Percentiles rank a stretch among this genome's conserved stretches.
Conservation (phyloP, 2,888 invertebrate species). For the Drosophila bunnanda region DNA sequence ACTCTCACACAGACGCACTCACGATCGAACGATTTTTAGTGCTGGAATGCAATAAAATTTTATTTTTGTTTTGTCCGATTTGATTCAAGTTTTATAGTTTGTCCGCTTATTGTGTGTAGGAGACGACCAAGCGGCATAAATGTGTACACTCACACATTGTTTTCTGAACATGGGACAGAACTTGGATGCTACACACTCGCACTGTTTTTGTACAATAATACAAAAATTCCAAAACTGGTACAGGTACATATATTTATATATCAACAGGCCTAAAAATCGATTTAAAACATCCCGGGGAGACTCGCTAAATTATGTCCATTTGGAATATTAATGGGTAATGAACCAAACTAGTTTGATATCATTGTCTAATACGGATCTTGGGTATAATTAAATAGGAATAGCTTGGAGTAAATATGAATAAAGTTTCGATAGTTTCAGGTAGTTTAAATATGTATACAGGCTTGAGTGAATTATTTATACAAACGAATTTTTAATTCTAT, state of each 20-base stretch:
- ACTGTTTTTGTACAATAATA: conserved; percentile 23
- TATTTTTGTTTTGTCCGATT: conserved; percentile 79
- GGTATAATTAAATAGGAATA: conserved; percentile 13
- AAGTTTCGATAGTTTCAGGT: neutral
- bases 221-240: conserved; percentile 41
- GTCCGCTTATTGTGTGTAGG: conserved; percentile 77
- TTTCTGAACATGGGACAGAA: conserved; percentile 1
- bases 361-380: conserved; percentile 22
- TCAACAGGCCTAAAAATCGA: conserved; percentile 12
- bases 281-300: conserved; percentile 26
- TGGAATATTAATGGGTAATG: conserved; percentile 29
- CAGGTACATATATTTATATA: conserved; percentile 23
- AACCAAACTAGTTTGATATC: conserved; percentile 28
- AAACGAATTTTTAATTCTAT: neutral
- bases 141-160: conserved; percentile 22
- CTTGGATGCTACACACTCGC: conserved; percentile 16
- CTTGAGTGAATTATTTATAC: neutral
- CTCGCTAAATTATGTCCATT: conserved; percentile 11
- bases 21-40: conserved; percentile 78
- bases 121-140: conserved; percentile 35
- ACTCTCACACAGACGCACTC: conserved; percentile 61
- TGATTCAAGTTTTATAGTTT: conserved; percentile 81
- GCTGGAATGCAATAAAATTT: conserved; percentile 79
- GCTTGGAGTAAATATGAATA: conserved; percentile 4
- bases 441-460: neutral